Conservation (phyloP, 1,140 invertebrate species). For the Ladona fulva region DNA sequence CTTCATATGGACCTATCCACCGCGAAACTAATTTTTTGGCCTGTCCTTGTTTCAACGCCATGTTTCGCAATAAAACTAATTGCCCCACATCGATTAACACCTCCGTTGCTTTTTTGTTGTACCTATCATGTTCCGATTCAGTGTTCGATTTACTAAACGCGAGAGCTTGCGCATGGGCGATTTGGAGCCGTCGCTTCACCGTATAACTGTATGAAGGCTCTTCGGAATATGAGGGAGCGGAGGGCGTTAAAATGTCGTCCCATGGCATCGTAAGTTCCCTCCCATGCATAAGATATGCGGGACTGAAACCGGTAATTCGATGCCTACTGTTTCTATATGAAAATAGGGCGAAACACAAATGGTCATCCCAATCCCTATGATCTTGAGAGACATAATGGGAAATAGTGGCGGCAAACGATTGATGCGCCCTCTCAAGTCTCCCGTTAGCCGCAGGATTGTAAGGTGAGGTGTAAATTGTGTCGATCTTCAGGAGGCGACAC, state of each 20-base stretch:
- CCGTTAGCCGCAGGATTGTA: neutral
- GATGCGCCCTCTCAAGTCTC: neutral
- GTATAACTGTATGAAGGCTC: neutral
- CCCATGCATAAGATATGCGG: neutral
- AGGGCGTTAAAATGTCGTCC: neutral
- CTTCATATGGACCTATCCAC: neutral
- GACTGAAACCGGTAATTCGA: neutral
- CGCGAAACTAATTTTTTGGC: neutral
- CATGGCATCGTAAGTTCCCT: neutral
- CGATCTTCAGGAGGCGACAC: neutral
- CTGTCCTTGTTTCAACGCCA: neutral
- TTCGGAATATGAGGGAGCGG: neutral
- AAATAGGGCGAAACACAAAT: neutral
- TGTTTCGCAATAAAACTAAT: neutral
- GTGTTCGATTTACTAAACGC: neutral
- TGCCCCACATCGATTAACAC: neutral
- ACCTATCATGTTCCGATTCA: neutral
- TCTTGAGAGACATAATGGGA: neutral
- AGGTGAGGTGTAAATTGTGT: neutral
- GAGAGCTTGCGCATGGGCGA: neutral
- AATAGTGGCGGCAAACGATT: neutral
- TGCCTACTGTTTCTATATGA: neutral
- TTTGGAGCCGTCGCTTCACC: neutral
- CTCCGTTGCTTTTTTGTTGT: neutral
- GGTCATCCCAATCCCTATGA: neutral